Evolutionary conservation across 2,797 vertebrate species (phyloP), one percentile per base, ranked within the genome.

Genomic region (Trachurus trachurus): DNA sequence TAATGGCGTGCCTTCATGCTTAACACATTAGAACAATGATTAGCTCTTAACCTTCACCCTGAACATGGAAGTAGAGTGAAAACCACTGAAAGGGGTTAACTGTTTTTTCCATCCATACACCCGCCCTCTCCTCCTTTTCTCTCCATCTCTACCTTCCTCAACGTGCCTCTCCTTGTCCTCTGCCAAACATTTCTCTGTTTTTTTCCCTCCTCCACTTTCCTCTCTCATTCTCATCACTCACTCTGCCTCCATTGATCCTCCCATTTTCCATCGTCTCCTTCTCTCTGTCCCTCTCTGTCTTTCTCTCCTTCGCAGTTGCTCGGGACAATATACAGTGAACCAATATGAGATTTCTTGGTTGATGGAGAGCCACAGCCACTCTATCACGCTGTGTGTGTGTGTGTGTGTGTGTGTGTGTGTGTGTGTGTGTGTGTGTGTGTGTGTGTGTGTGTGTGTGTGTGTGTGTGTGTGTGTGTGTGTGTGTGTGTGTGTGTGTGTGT

Each of bases 341-440:
- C 80, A 80, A 75, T 87, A 82, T 80, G 71, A 87, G 71, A 83
- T 89, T 75, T 77, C 67, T 74, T 26, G 59, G 49, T 80, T 83
- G 88, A 88, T 84, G 79, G 81, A 83, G 78, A 85, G 67, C 62
- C 63, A 73, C 67, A 72, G 78, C 57, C 69, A 44, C 74, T 88
- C 76, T 45, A 61, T 76, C 84, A 71, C 67, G 9, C 39, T 59
- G n/a, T 66, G 69, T 19, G 17, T 4, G 15, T 2, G 11, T 5
- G 3, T 61, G 39, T 11, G 4, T 11, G 4, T 61, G 74, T 19
- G 31, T 1, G 15, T 6, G 5, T 10, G 1, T 61, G 49, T 57
- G 16, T 12, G 6, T 9, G 22, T 66, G 69, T 19, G 17, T 4
- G 15, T 2, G 11, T 5, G 3, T 61, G 39, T 11, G 4, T 11